phyloP scores from a whole-genome alignment of 1,140 invertebrate species.

The Copidosoma floridanum region DNA sequence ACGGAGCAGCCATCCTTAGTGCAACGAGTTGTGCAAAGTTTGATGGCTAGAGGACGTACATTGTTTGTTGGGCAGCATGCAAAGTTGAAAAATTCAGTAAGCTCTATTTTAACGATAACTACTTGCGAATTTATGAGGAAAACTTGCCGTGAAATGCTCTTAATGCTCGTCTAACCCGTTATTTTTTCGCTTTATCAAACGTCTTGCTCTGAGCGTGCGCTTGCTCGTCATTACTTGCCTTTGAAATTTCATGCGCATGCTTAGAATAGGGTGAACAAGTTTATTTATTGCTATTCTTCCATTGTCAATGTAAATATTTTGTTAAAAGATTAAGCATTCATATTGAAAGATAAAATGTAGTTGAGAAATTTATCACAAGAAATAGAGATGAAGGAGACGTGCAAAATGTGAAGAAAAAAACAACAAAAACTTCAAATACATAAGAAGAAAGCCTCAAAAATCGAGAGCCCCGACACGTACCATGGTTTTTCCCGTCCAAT shows the following conservation, averaged over 20 bases:
- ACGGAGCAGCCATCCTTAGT: conserved; percentile 77
- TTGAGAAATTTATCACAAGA: not conserved
- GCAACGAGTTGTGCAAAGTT: conserved; percentile 75
- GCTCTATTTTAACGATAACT: conserved; percentile 14
- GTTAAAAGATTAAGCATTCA: not conserved
- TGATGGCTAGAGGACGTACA: conserved; percentile 60
- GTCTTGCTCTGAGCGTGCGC: not conserved
- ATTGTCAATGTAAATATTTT: not conserved
- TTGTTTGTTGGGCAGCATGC: conserved; percentile 54
- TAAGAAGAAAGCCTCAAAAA: no score
- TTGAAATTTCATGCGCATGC: conserved; percentile 23
- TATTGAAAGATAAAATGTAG: not conserved
- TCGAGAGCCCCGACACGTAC: conserved; percentile 57
- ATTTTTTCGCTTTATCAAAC: not conserved
- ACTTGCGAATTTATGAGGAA: conserved; percentile 19
- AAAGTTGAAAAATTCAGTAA: conserved; percentile 49
- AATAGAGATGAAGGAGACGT: conserved; percentile 1
- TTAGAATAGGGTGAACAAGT: conserved; percentile 7
- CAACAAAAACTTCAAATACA: not conserved
- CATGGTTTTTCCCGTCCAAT: conserved; percentile 97
- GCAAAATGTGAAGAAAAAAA: no score
- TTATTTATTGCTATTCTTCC: conserved; percentile 7
- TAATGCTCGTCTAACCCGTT: not conserved
- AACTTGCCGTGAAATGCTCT: conserved; percentile 3
- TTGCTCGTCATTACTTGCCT: not conserved